Evolutionary conservation across 2,888 invertebrate species (phyloP), one percentile per base, ranked within the genome.

Genomic region (Saturnia pavonia): DNA sequence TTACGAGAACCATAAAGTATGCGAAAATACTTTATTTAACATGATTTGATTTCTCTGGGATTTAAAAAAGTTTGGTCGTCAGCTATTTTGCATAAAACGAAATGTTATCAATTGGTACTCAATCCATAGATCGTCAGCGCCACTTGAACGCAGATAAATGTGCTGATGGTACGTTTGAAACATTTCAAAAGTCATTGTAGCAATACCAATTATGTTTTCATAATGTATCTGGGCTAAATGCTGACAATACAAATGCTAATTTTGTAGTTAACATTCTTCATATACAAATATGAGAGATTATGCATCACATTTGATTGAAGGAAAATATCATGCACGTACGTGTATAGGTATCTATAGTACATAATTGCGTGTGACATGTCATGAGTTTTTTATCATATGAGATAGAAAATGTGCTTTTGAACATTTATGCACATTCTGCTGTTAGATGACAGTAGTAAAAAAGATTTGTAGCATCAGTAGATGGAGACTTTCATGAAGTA

Each of bases 241-340:
- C 83, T 69, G 82, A 83, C 69, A 82, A 84, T 74, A 74, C 73
- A 11, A 85, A 84, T 78, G 75, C 81, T n/a, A 83, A 83, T 82
- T 83, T 81, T 80, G 77, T 75, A 8, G 43, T 73, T 34, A 22
- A 80, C 77, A 79, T 70, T 81, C 77, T n/a, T 74, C 79, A 68
- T 80, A 57, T 34, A 79, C 72, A 69, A 80, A 79, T 71, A 78
- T 80, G 22, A 57, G 60, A 76, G 22, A 74, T 34, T 68, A 74
- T 16, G 76, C 77, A 19, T 77, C 80, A 22, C 54, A 76, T 70
- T 69, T 74, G 12, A 76, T 54, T 77, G 80, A 70, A 79, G 78
- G 43, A 6, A 43, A 43, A 1, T 79, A 79, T 72, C 79, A 78
- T 76, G n/a, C n/a, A n/a, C 78, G 78, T 75, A 78, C 79, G 69